phyloP scores from a whole-genome alignment of 2,797 vertebrate genomes.

The Enteromius afrohamiltoni region DNA sequence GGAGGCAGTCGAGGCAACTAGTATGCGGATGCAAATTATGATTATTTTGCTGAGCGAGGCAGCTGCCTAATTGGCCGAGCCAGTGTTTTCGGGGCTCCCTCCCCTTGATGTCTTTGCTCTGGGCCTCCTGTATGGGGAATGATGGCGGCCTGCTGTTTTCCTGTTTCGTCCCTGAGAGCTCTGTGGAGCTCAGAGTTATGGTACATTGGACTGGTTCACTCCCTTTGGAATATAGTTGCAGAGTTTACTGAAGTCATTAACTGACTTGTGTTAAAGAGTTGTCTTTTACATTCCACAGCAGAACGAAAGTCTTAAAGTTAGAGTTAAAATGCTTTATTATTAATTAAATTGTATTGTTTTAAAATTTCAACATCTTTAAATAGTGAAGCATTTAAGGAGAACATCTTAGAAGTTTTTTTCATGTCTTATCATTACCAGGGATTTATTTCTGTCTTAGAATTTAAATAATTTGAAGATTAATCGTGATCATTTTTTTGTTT shows the following conservation, averaged over 20 bases:
- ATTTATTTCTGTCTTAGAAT: neutral
- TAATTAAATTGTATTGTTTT: neutral
- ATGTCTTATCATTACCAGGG: neutral
- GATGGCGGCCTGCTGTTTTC: conserved; percentile 55
- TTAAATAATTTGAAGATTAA: too few species aligned
- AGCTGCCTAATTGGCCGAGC: conserved; percentile 40
- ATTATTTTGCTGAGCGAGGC: conserved; percentile 43
- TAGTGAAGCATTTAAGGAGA: neutral
- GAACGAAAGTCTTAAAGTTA: neutral
- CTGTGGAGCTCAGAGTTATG: conserved; percentile 51
- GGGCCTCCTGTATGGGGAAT: conserved; percentile 51
- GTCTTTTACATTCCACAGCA: neutral
- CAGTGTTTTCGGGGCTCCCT: neutral
- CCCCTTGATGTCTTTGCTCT: conserved; percentile 42
- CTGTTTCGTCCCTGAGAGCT: conserved; percentile 49
- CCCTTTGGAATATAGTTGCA: conserved; percentile 47
- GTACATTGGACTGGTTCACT: conserved; percentile 32
- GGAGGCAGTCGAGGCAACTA: conserved; percentile 2
- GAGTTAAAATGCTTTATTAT: neutral
- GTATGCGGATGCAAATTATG: conserved; percentile 2
- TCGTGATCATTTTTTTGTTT: neutral
- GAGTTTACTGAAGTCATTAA: conserved; percentile 60
- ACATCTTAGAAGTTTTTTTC: neutral
- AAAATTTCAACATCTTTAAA: neutral
- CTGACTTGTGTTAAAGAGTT: neutral